phyloP scores from a whole-genome alignment of 2,888 invertebrate genomes.

The Lithophane socia region DNA sequence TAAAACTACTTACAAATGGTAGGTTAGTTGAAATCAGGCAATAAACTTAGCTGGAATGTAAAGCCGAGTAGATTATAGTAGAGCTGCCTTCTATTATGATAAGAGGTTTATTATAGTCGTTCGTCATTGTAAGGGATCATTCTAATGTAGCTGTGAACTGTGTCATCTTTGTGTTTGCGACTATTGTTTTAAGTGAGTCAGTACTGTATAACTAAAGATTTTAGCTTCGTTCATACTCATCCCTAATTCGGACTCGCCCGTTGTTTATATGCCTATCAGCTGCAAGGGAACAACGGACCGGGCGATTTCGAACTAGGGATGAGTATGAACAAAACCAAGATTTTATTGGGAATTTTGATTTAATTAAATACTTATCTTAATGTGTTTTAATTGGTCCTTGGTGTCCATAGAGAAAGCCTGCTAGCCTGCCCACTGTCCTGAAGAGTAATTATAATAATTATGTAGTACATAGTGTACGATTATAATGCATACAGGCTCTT shows the following conservation, averaged over 20 bases:
- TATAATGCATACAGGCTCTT: too few species aligned
- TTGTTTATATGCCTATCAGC: too few species aligned
- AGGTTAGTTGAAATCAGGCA: constrained; percentile 56
- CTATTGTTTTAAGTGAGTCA: constrained; percentile 20
- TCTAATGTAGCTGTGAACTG: constrained; percentile 30
- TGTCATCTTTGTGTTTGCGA: not conserved
- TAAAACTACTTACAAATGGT: constrained; percentile 65
- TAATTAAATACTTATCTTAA: not conserved
- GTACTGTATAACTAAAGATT: not conserved
- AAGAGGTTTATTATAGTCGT: too few species aligned
- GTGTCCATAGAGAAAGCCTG: not conserved
- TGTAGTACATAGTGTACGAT: not conserved
- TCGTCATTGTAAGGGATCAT: constrained; percentile 60
- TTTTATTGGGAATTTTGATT: not conserved
- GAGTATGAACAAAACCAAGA: too few species aligned
- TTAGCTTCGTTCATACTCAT: too few species aligned
- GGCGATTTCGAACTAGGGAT: too few species aligned
- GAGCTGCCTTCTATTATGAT: too few species aligned
- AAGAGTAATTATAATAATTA: not conserved
- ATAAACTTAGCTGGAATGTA: constrained; percentile 62
- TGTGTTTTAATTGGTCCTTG: not conserved
- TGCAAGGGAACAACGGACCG: too few species aligned
- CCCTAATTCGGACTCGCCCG: too few species aligned
- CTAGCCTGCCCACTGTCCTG: not conserved
- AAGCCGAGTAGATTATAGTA: constrained; percentile 37